Evolutionary conservation across 2,797 vertebrate species (phyloP).

Genomic region (Propithecus deckenii): DNA sequence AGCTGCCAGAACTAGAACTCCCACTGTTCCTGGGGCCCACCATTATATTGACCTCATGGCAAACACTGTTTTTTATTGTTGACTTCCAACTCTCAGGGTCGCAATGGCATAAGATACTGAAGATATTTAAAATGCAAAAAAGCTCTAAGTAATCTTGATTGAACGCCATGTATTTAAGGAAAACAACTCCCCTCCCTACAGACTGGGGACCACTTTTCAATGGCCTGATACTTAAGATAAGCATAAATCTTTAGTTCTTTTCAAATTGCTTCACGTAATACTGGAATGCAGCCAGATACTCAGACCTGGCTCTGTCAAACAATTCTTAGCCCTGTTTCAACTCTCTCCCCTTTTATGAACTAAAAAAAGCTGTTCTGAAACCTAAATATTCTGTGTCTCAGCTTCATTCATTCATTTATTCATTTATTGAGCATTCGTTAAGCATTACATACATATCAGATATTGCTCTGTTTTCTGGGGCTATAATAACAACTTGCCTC

Average conservation of each 20-base stretch:
- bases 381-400: not conserved
- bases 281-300: not conserved
- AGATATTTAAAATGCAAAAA: slow-evolving; percentile 36
- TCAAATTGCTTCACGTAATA: not conserved
- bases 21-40: not conserved
- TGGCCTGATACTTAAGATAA: not conserved
- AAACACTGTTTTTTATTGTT: not conserved
- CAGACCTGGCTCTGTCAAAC: not conserved
- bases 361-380: not conserved
- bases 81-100: not conserved
- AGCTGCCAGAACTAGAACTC: not conserved
- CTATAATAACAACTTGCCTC: not conserved
- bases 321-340: not conserved
- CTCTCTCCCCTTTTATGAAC: not conserved
- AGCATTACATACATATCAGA: not conserved
- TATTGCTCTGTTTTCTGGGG: not conserved
- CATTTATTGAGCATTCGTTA: not conserved
- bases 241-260: not conserved
- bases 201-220: not conserved
- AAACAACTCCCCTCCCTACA: not conserved
- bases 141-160: not conserved
- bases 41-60: not conserved
- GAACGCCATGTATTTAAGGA: slow-evolving; percentile 9
- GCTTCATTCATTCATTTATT: not conserved
- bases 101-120: not conserved